Evolutionary conservation across 1,140 invertebrate genomes (phyloP).

Genomic region (Drosophila sp.): DNA sequence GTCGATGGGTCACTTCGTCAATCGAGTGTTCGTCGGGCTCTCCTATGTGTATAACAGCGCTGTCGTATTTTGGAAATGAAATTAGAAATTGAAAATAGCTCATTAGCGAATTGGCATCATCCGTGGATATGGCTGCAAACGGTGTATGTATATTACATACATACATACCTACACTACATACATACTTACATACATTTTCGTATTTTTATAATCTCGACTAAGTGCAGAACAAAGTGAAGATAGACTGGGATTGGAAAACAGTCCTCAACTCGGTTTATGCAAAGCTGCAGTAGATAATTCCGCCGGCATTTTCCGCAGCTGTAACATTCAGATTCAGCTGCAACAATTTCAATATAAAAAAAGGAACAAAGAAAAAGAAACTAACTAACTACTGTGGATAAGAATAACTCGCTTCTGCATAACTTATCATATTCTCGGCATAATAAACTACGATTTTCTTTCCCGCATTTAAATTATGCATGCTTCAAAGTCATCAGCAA

Average conservation of each 20-base stretch:
- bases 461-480: constrained; percentile 62
- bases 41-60: constrained; percentile 40
- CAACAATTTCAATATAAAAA: neutral
- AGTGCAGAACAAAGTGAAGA: constrained; percentile 35
- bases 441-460: constrained; percentile 9
- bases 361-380: no score
- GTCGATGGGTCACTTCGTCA: constrained; percentile 57
- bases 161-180: neutral
- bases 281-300: constrained; percentile 10
- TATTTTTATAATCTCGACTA: constrained; percentile 2
- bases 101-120: constrained; percentile 83
- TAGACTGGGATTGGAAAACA: constrained; percentile 7
- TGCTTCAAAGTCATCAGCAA: constrained; percentile 58
- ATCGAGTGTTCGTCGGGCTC: constrained; percentile 46
- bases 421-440: constrained; percentile 32
- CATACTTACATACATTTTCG: neutral
- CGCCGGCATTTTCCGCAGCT: constrained; percentile 25
- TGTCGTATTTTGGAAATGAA: constrained; percentile 77
- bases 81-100: constrained; percentile 83
- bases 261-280: constrained; percentile 3
- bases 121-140: constrained; percentile 84
- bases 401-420: constrained; percentile 42
- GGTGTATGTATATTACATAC: constrained; percentile 66
- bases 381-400: neutral
- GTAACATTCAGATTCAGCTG: constrained; percentile 5